Evolutionary conservation across 1,140 invertebrate species (phyloP).

Genomic region (Diorhabda sublineata): DNA sequence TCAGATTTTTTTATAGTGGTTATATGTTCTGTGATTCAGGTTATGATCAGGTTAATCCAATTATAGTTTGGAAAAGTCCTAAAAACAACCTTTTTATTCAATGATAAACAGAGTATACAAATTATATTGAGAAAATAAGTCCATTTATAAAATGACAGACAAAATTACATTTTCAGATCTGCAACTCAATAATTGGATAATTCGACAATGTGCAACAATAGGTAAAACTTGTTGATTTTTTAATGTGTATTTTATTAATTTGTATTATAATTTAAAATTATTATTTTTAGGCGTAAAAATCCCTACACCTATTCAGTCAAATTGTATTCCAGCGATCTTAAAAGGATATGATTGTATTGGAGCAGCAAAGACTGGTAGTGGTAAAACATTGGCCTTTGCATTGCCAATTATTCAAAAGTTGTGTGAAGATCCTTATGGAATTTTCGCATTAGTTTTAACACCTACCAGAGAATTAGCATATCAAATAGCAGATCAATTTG

Average conservation of each 20-base stretch:
- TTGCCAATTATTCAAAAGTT: conserved; percentile 90
- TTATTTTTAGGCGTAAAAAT: conserved; percentile 63
- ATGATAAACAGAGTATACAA: too few relatives aligned
- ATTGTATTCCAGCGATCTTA: conserved; percentile 79
- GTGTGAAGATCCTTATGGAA: conserved; percentile 87
- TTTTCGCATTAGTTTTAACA: conserved; percentile 92
- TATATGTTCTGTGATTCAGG: too few relatives aligned
- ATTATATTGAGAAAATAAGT: too few relatives aligned
- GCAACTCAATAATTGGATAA: conserved; percentile 33
- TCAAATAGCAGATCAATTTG: conserved; percentile 91
- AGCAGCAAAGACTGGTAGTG: conserved; percentile 94
- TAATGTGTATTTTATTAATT: conserved; percentile 9
- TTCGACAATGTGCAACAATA: conserved; percentile 37
- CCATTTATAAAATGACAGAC: not conserved
- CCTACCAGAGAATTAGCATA: conserved; percentile 94
- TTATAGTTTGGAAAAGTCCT: too few relatives aligned
- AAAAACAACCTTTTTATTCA: too few relatives aligned
- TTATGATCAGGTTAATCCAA: too few relatives aligned
- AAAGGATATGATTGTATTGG: conserved; percentile 86
- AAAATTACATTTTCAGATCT: conserved; percentile 18
- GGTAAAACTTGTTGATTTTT: conserved; percentile 26
- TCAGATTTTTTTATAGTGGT: too few relatives aligned
- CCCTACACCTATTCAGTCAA: conserved; percentile 81
- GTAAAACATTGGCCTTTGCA: conserved; percentile 96
- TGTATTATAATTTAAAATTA: not conserved